Conservation (phyloP, 2,113 vertebrate genomes). For the Pampusana beccarii region DNA sequence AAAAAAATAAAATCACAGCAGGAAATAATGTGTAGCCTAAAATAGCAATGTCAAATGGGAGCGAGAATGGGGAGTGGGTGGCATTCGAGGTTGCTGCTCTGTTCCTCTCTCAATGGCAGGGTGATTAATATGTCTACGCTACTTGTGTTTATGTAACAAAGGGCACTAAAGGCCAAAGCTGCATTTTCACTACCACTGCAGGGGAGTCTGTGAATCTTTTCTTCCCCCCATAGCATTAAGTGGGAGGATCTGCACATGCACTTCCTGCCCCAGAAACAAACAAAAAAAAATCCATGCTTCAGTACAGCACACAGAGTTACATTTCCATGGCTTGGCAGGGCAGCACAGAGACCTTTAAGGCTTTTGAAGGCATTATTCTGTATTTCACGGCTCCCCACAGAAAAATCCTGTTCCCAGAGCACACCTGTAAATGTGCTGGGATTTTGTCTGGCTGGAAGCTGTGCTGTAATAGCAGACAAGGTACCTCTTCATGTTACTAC, state of each 20-base stretch:
- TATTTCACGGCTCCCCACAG: neutral
- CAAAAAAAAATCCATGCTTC: neutral
- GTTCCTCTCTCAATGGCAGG: constrained; percentile 72
- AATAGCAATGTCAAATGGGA: constrained; percentile 78
- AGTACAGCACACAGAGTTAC: neutral
- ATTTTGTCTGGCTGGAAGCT: constrained; percentile 24
- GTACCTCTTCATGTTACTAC: constrained; percentile 47
- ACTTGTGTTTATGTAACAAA: constrained; percentile 63
- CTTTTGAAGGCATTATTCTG: neutral
- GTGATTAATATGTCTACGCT: constrained; percentile 66
- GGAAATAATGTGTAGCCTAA: constrained; percentile 81
- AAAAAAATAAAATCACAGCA: constrained; percentile 81
- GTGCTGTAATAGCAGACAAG: neutral
- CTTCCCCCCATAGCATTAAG: constrained; percentile 51
- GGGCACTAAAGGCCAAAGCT: constrained; percentile 64
- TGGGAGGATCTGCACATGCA: constrained; percentile 24
- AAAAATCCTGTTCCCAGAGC: constrained; percentile 6
- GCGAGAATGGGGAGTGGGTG: constrained; percentile 76
- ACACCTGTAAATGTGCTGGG: neutral
- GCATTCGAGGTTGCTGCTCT: constrained; percentile 72
- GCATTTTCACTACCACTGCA: constrained; percentile 45
- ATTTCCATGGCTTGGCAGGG: neutral
- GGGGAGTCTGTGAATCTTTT: constrained; percentile 29
- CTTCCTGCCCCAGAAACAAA: constrained; percentile 56
- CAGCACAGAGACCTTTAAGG: neutral